Evolutionary conservation across 2,113 vertebrate species (phyloP), one percentile per base, ranked within the genome.

Genomic region (Lutjanus erythropterus): DNA sequence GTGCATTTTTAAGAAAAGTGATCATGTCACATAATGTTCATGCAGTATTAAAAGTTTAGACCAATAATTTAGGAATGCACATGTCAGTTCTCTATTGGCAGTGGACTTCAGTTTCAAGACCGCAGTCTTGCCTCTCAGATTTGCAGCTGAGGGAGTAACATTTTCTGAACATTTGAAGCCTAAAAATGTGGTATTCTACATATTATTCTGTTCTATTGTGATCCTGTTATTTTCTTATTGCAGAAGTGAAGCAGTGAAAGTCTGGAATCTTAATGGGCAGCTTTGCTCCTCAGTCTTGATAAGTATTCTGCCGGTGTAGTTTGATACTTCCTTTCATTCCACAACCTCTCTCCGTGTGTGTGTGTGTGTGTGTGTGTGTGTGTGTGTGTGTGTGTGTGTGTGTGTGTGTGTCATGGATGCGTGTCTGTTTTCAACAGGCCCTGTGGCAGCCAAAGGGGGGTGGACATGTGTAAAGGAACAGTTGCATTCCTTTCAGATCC

Each of bases 401-500:
- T 64, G 68, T 65, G 73, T 60, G 42, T 67, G 79, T 79, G 64
- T 86, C 80, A 79, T 81, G 89, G 71, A 80, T 90, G 86, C 78
- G 79, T 90, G 86, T 91, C 86, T 89, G 87, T 89, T 89, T 92
- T 92, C 88, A 91, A 71, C 89, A 76, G 86, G 82, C 83, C 86
- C 84, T 85, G 75, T 88, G 74, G 84, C 87, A 67, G 83, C 86
- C 81, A 59, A 60, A 86, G 78, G 83, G 89, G 87, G 89, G 77
- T 84, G 87, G 86, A 92, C 89, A 91, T 93, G 89, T 90, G 91
- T 91, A 92, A 84, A 90, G 89, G 88, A 93, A 94, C 89, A 87
- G 90, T 93, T 91, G 91, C 91, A 94, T 93, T 94, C 93, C 91
- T 88, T 93, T 93, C 86, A 94, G 91, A 94, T 92, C 86, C 85